A percentile compares a stretch with the other conserved stretches of the same genome.
phyloP scores from a whole-genome alignment of 2,888 invertebrate genomes.

The Mallateleia sp. region DNA sequence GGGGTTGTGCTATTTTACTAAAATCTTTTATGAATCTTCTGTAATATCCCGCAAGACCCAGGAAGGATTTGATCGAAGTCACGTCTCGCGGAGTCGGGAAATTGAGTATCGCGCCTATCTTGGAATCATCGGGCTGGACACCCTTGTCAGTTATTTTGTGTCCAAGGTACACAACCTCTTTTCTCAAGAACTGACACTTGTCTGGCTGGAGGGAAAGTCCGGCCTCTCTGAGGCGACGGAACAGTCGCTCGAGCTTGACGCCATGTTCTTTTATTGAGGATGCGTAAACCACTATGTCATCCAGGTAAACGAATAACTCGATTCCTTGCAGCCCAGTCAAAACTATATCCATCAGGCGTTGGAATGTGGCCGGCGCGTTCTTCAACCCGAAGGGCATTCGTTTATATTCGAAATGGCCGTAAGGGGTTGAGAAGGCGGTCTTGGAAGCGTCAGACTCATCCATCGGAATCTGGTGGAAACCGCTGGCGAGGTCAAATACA shows the following conservation, averaged over 20 bases:
- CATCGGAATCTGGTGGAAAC: conserved; percentile 81
- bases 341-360: background rate
- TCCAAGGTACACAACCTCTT: conserved; percentile 82
- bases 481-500: conserved; percentile 79
- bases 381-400: background rate
- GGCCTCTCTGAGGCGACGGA: conserved; percentile 69
- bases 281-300: background rate
- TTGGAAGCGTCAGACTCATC: conserved; percentile 63
- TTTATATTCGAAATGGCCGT: conserved; percentile 77
- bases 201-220: conserved; percentile 77
- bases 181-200: conserved; percentile 81
- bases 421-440: conserved; percentile 75
- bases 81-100: background rate
- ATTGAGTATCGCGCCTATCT: background rate
- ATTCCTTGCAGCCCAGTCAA: background rate
- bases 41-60: conserved; percentile 30
- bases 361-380: background rate
- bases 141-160: conserved; percentile 82
- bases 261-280: conserved; percentile 15
- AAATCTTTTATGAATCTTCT: conserved; percentile 29
- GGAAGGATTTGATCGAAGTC: conserved; percentile 25
- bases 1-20: conserved; percentile 25
- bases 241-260: conserved; percentile 57
- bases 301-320: background rate
- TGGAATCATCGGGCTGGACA: conserved; percentile 58